Evolutionary conservation across 2,113 vertebrate species (phyloP), one percentile per base, ranked within the genome.

Genomic region (Leptosomus discolor): DNA sequence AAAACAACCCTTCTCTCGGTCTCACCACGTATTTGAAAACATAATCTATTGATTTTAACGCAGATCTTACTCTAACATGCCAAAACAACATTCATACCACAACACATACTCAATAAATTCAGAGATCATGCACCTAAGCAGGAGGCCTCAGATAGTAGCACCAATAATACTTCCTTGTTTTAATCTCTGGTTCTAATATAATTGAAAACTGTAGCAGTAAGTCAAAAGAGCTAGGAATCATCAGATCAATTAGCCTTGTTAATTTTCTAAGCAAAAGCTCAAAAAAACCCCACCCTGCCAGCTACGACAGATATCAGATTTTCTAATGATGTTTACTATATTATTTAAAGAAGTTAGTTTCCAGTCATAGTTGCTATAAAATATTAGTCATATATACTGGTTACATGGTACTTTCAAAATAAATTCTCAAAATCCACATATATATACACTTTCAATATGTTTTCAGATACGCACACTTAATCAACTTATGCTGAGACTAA

Each of bases 1-100:
- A 43, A 2, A 45, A 8, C 4, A n/a, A n/a, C n/a, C 19, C 45
- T 46, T 32, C 15, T 61, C 29, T 32, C 1, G 0, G 19, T 37
- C 73, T 92, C 56, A 70, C 5, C 10, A 58, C 6, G 65, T 74
- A 18, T 19, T 91, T 86, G 53, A 60, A 89, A 97, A 67, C 24
- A 63, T 32, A 51, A 63, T 12, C 32, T 56, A 18, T 8, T 48
- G 15, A n/a, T 89, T 92, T 91, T 32, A 70, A 71, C 0, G 4
- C 17, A 71, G 43, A 26, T 32, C 43, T 69, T 70, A 82, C 29
- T 77, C 37, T 79, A 50, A 51, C 0, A 5, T 37, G 36, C 8
- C 63, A 54, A 76, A 80, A 4, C 11, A 80, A 84, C 86, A 68
- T 84, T 88, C 20, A 23, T 54, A 56, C 36, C 1, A 1, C 50